These are phyloP conservation scores for Uloborus plumipes DNA, from an alignment of 2,888 invertebrate species.

Conservation along the genomic window DNA sequence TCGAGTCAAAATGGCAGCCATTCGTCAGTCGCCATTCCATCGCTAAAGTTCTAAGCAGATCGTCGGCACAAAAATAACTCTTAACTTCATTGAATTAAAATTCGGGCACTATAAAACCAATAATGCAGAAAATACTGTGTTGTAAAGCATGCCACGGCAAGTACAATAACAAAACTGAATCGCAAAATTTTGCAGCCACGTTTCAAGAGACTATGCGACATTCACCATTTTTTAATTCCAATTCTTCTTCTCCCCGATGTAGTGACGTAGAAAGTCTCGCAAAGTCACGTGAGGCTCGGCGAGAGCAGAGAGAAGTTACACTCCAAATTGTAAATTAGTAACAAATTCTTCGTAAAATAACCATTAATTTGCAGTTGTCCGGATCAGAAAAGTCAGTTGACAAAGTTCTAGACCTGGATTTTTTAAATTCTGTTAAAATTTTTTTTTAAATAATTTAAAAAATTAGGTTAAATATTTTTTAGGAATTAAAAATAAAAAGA, in stretches of 20 bases:
- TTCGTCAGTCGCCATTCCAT: constrained; percentile 22
- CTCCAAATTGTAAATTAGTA: too few species aligned
- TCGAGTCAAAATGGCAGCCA: constrained; percentile 52
- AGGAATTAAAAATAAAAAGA: too few species aligned
- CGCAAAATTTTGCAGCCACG: constrained; percentile 36
- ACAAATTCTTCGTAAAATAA: too few species aligned
- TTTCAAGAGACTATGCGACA: constrained; percentile 17
- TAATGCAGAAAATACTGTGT: neutral
- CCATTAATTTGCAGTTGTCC: too few species aligned
- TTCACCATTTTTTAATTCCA: constrained; percentile 48
- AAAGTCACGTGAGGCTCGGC: constrained; percentile 43
- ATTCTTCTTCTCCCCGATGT: constrained; percentile 27
- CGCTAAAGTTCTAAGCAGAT: neutral
- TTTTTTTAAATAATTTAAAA: too few species aligned
- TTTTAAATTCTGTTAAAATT: too few species aligned
- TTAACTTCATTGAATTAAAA: neutral
- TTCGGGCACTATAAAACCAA: neutral
- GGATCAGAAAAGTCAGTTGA: too few species aligned
- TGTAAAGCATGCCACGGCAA: neutral
- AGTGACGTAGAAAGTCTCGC: constrained; percentile 43
- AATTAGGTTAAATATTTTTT: too few species aligned
- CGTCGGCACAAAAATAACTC: too few species aligned
- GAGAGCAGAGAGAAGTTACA: too few species aligned
- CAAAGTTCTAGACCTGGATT: too few species aligned
- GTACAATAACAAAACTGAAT: neutral